Percentiles rank a stretch among this genome's conserved stretches.
These are phyloP conservation scores for Steinernema khuongi DNA, from an alignment of 1,140 invertebrate species.

Conservation along the genomic window DNA sequence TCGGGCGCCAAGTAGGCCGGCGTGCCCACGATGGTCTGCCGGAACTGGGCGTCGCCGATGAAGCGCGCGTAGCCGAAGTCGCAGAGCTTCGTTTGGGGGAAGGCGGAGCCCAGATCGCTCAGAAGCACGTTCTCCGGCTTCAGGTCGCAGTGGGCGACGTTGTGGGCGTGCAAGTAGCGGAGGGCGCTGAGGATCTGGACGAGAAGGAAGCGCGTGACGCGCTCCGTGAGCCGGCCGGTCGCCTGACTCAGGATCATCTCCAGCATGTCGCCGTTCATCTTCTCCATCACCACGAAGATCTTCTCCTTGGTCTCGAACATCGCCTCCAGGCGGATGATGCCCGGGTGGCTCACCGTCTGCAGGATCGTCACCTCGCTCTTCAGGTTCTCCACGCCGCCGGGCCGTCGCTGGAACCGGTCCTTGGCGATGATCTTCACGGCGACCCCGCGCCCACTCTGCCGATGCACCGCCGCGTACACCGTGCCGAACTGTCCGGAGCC, in stretches of 20 bases:
- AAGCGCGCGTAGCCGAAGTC: constrained; percentile 98
- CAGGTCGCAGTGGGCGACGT: constrained; percentile 67
- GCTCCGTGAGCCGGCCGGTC: constrained; percentile 45
- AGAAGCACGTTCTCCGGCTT: constrained; percentile 68
- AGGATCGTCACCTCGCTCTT: constrained; percentile 45
- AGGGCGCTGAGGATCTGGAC: constrained; percentile 84
- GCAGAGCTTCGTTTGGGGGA: constrained; percentile 73
- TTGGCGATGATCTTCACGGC: constrained; percentile 95
- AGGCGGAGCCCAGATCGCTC: constrained; percentile 46
- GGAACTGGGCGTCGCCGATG: constrained; percentile 95
- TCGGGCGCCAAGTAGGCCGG: constrained; percentile 81
- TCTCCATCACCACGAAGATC: constrained; percentile 68
- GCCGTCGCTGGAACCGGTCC: constrained; percentile 90
- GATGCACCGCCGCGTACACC: constrained; percentile 76
- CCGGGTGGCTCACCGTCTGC: constrained; percentile 57
- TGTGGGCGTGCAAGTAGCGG: constrained; percentile 93
- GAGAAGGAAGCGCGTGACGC: constrained; percentile 52
- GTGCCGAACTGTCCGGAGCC: constrained; percentile 97
- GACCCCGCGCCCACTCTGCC: constrained; percentile 70
- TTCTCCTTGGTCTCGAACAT: constrained; percentile 98
- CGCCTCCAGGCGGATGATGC: constrained; percentile 69
- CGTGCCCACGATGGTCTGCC: constrained; percentile 92
- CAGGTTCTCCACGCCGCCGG: constrained; percentile 88
- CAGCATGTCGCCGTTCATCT: constrained; percentile 82
- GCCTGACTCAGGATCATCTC: constrained; percentile 85